These are phyloP conservation scores for Linnaemya vulpina DNA, from an alignment of 2,888 invertebrate genomes.

Conservation along the genomic window DNA sequence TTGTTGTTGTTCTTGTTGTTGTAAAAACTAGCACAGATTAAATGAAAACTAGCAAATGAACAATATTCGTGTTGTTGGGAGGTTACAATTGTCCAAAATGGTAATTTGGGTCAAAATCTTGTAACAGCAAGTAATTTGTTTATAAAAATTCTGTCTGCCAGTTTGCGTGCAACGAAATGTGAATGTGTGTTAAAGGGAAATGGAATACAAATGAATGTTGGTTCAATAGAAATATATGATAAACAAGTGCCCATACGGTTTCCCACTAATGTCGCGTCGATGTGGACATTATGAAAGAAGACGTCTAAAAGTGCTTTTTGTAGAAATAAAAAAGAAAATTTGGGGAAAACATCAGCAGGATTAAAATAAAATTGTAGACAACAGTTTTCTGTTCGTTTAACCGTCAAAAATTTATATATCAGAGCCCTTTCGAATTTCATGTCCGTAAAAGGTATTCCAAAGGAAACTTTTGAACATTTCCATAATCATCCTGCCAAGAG, in stretches of 20 bases:
- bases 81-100: conserved; percentile 20
- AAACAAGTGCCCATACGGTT: neutral
- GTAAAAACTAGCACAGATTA: conserved; percentile 29
- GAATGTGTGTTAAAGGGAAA: conserved; percentile 12
- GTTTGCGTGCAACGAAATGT: neutral
- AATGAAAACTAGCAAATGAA: conserved; percentile 26
- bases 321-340: no score
- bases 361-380: no score
- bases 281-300: neutral
- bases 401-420: no score
- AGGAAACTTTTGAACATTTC: no score
- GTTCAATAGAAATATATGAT: neutral
- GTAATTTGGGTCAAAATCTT: conserved; percentile 55
- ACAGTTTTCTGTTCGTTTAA: no score
- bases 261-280: neutral
- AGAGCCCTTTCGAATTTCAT: no score
- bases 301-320: no score
- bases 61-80: conserved; percentile 34
- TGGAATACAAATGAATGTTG: neutral
- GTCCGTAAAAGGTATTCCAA: no score
- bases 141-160: conserved; percentile 10
- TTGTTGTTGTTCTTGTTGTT: neutral
- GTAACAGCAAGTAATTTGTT: conserved; percentile 30
- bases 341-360: no score
- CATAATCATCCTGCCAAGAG: no score